These are phyloP conservation scores for Drosophila lacertosa DNA, from an alignment of 1,140 invertebrate genomes.

Conservation along the genomic window DNA sequence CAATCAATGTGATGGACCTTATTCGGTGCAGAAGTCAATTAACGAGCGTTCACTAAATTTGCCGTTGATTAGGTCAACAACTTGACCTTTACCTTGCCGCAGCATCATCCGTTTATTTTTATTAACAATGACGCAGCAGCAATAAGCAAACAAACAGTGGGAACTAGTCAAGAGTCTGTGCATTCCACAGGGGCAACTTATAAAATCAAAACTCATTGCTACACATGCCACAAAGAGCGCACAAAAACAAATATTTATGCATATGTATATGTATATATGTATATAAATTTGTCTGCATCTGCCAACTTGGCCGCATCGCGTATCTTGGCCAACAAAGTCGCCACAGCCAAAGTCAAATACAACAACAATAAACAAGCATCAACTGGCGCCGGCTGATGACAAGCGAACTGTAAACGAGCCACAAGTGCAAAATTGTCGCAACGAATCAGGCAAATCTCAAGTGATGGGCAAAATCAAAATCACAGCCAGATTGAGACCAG, in stretches of 20 bases:
- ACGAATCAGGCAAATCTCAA: slow-evolving; percentile 4
- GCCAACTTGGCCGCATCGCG: slow-evolving; percentile 29
- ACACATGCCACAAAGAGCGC: slow-evolving; percentile 31
- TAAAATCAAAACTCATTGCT: slow-evolving; percentile 49
- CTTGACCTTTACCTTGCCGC: slow-evolving; percentile 47
- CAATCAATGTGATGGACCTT: slow-evolving; percentile 26
- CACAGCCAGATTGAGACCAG: neutral
- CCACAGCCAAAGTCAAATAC: slow-evolving; percentile 17
- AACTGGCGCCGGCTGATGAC: slow-evolving; percentile 42
- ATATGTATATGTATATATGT: slow-evolving; percentile 9
- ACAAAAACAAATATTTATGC: slow-evolving; percentile 27
- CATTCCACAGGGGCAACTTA: neutral
- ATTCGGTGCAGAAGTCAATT: slow-evolving; percentile 29
- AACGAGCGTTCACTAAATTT: slow-evolving; percentile 30
- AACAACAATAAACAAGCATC: slow-evolving; percentile 20
- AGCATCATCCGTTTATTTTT: slow-evolving; percentile 50
- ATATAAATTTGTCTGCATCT: neutral
- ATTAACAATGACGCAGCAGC: slow-evolving; percentile 66
- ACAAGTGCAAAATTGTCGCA: slow-evolving; percentile 12
- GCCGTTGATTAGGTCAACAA: slow-evolving; percentile 35
- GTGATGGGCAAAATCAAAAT: neutral
- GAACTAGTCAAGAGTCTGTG: slow-evolving; percentile 1
- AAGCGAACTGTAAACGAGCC: slow-evolving; percentile 34
- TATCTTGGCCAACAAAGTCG: slow-evolving; percentile 40
- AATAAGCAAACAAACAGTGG: no score